Percentiles rank a stretch among this genome's conserved stretches.
Evolutionary conservation across 2,113 vertebrate genomes (phyloP).

Genomic region (Sceloporus undulatus): DNA sequence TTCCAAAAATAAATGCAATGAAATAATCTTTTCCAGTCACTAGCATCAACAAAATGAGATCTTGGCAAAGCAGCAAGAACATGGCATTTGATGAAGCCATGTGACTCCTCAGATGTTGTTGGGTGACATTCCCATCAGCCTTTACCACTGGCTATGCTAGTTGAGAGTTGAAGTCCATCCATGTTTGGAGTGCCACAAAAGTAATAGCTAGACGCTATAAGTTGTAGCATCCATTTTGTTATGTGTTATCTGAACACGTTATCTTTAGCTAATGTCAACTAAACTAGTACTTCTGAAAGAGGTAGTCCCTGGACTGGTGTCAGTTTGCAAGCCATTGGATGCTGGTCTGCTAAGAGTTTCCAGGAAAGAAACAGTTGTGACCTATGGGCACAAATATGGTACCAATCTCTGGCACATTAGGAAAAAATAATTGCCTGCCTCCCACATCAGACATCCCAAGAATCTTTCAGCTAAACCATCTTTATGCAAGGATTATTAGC

Average conservation of each 20-base stretch:
- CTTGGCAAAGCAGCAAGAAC: not conserved
- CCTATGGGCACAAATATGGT: too few relatives aligned
- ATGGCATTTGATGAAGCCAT: too few relatives aligned
- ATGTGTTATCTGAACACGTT: not conserved
- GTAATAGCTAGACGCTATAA: not conserved
- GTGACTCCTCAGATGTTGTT: not conserved
- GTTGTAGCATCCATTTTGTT: not conserved
- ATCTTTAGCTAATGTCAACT: not conserved
- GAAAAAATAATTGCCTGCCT: too few relatives aligned
- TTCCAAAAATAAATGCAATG: not conserved
- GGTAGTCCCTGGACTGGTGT: too few relatives aligned
- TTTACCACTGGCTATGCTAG: not conserved
- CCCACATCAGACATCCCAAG: too few relatives aligned
- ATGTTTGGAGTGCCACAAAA: not conserved
- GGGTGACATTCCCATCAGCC: not conserved
- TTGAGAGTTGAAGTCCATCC: not conserved
- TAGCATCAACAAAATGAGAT: not conserved
- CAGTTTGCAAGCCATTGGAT: too few relatives aligned
- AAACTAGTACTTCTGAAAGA: not conserved
- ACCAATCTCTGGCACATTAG: too few relatives aligned
- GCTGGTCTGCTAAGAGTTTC: too few relatives aligned
- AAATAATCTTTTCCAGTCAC: not conserved
- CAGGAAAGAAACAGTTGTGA: too few relatives aligned
- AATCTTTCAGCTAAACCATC: too few relatives aligned
- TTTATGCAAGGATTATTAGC: not conserved